These are phyloP conservation scores for Theretra japonica DNA, from an alignment of 2,888 invertebrate genomes.

Conservation along the genomic window DNA sequence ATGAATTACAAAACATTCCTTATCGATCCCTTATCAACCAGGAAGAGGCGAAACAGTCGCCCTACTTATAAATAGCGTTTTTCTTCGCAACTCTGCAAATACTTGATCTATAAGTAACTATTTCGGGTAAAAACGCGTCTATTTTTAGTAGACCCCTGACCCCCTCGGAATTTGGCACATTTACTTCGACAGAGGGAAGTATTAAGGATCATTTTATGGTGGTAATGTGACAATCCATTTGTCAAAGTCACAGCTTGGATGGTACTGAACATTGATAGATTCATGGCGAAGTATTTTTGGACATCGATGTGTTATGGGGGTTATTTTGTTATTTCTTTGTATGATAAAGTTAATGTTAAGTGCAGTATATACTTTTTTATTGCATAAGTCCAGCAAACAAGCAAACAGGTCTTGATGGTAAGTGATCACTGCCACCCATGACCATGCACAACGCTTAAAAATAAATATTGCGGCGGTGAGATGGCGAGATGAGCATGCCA, in stretches of 20 bases:
- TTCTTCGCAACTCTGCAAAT: background rate
- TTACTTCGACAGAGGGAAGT: background rate
- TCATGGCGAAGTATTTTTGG: background rate
- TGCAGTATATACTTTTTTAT: no score
- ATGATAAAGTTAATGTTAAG: no score
- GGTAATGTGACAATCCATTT: conserved; percentile 18
- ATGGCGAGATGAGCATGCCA: no score
- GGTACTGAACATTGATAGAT: conserved; percentile 2
- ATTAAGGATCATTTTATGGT: background rate
- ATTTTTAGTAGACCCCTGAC: background rate
- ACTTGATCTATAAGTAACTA: conserved; percentile 3
- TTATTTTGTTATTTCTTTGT: no score
- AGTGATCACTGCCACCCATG: no score
- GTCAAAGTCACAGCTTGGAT: conserved; percentile 10
- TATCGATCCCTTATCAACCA: no score
- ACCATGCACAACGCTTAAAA: no score
- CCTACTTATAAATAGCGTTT: background rate
- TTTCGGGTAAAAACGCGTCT: background rate
- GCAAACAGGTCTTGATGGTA: no score
- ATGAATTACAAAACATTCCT: background rate
- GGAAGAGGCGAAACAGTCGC: background rate
- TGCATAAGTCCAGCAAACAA: no score
- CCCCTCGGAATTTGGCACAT: background rate
- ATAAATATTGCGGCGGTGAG: no score
- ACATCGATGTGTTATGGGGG: no score